phyloP scores from a whole-genome alignment of 2,888 invertebrate genomes.

The Teleiodes luculella region DNA sequence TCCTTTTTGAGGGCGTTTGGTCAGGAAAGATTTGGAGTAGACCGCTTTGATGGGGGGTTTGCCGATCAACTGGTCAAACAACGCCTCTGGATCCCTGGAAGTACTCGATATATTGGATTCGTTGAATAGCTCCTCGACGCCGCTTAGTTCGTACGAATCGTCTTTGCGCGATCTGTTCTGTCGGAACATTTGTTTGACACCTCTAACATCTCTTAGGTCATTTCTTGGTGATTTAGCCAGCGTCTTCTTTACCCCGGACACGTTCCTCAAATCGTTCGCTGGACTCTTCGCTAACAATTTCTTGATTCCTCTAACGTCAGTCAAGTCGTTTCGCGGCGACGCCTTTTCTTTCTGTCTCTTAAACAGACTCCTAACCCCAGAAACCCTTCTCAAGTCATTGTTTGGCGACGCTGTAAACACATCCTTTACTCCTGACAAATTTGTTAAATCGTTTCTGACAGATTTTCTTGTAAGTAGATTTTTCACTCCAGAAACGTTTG shows the following conservation, averaged over 20 bases:
- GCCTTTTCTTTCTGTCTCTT: neutral
- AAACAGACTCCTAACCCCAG: constrained; percentile 41
- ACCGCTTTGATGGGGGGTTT: constrained; percentile 43
- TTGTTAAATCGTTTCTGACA: constrained; percentile 51
- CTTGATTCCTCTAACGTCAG: constrained; percentile 57
- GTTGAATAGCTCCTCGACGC: constrained; percentile 54
- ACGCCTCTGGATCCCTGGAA: constrained; percentile 33
- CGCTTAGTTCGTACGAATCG: constrained; percentile 48
- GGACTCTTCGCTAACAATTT: constrained; percentile 49
- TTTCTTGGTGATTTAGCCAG: constrained; percentile 46
- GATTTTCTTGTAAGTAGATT: constrained; percentile 44
- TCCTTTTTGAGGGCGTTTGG: constrained; percentile 26
- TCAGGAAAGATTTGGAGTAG: constrained; percentile 50
- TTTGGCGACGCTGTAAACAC: constrained; percentile 45
- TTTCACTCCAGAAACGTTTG: constrained; percentile 59
- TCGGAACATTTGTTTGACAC: constrained; percentile 45
- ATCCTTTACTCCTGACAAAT: constrained; percentile 52
- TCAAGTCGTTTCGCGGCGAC: constrained; percentile 45
- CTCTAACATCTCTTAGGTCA: constrained; percentile 52
- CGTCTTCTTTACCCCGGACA: constrained; percentile 53
- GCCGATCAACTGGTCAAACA: constrained; percentile 51
- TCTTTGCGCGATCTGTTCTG: constrained; percentile 25
- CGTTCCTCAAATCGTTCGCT: constrained; percentile 50
- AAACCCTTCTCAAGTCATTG: constrained; percentile 45
- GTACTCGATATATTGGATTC: constrained; percentile 27